These are phyloP conservation scores for Hipparchia sbordonii DNA, from an alignment of 2,888 invertebrate species.

Conservation along the genomic window DNA sequence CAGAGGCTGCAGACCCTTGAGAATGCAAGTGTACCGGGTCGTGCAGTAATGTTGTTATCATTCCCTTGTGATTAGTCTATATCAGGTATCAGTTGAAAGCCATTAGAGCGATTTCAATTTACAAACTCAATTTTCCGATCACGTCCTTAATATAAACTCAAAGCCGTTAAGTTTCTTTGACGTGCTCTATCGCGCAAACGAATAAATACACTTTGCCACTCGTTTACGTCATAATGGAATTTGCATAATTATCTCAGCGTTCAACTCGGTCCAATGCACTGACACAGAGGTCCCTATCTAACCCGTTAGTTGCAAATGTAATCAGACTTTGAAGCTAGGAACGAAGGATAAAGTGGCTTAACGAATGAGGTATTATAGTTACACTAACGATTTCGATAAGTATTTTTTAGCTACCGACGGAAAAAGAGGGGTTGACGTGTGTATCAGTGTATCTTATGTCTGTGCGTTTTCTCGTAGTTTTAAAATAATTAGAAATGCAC, in stretches of 20 bases:
- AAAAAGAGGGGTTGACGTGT: too few relatives aligned
- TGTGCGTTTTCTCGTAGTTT: too few relatives aligned
- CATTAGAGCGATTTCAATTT: background rate
- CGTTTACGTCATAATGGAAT: slow-evolving; percentile 18
- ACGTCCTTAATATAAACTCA: slow-evolving; percentile 9
- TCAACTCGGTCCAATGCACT: slow-evolving; percentile 3
- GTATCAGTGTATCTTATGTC: too few relatives aligned
- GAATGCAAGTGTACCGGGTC: too few relatives aligned
- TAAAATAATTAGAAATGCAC: too few relatives aligned
- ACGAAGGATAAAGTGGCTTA: background rate
- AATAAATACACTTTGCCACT: slow-evolving; percentile 15
- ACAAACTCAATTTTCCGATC: slow-evolving; percentile 6
- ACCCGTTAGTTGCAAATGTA: slow-evolving; percentile 19
- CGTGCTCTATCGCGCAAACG: slow-evolving; percentile 19
- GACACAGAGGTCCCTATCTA: background rate
- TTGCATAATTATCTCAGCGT: slow-evolving; percentile 18
- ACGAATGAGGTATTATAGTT: background rate
- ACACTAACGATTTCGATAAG: background rate
- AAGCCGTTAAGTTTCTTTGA: slow-evolving; percentile 14
- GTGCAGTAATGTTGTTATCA: background rate
- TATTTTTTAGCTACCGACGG: too few relatives aligned
- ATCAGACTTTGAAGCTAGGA: slow-evolving; percentile 4
- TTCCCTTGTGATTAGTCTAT: background rate
- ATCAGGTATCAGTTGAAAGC: background rate
- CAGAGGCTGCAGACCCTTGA: too few relatives aligned